phyloP scores from a whole-genome alignment of 2,797 vertebrate genomes.

The Salmo trutta region DNA sequence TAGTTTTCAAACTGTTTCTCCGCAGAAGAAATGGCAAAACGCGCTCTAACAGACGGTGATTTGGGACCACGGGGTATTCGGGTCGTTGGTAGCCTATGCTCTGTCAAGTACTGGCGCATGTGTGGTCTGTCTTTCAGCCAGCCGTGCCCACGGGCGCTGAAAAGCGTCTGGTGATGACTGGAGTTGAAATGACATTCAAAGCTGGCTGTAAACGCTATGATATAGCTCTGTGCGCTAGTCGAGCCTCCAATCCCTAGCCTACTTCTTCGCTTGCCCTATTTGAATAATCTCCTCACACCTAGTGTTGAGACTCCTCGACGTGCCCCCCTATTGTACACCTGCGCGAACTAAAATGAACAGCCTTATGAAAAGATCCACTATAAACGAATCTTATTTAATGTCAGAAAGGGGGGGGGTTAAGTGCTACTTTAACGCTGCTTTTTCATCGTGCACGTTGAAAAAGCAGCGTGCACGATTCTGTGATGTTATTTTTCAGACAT shows the following conservation, averaged over 20 bases:
- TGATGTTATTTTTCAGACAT: background rate
- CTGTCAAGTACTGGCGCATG: constrained; percentile 75
- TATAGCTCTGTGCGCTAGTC: constrained; percentile 89
- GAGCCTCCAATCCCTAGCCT: constrained; percentile 91
- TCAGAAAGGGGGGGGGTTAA: constrained; percentile 30
- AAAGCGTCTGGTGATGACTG: constrained; percentile 83
- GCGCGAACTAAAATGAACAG: constrained; percentile 77
- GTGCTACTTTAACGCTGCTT: constrained; percentile 44
- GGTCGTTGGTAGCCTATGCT: constrained; percentile 61
- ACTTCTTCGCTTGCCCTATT: constrained; percentile 90
- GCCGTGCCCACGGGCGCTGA: constrained; percentile 75
- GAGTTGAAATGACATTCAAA: constrained; percentile 92
- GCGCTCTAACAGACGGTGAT: constrained; percentile 71
- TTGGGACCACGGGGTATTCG: constrained; percentile 68
- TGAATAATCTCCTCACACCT: constrained; percentile 98
- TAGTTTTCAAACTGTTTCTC: constrained; percentile 81
- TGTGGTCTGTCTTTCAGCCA: constrained; percentile 61
- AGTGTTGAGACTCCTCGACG: constrained; percentile 83
- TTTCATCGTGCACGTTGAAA: constrained; percentile 21
- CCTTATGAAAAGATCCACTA: constrained; percentile 81
- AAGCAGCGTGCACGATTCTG: no score
- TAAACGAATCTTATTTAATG: constrained; percentile 77
- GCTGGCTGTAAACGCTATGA: constrained; percentile 83
- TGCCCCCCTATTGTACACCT: constrained; percentile 76
- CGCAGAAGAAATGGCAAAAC: constrained; percentile 77